Percentiles rank a stretch among this genome's conserved stretches.
Evolutionary conservation across 1,140 invertebrate species (phyloP).

Genomic region (roundworm (Caenorhabditis elegans)): WBcel235 BX284605.5:3804501-3805000

Average conservation of each 20-base stretch:
- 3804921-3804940: no score
- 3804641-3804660: conserved; percentile 48
- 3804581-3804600: conserved; percentile 33
- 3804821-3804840: background rate
- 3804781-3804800: background rate
- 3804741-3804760: background rate
- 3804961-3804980: no score
- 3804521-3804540: conserved; percentile 47
- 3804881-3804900: no score
- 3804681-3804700: conserved; percentile 13
- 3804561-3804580: conserved; percentile 54
- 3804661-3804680: conserved; percentile 35
- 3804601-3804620: conserved; percentile 21
- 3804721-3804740: background rate
- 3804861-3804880: no score
- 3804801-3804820: background rate
- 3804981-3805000: no score
- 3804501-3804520: conserved; percentile 48
- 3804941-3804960: no score
- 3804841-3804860: no score
- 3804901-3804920: no score
- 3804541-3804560: conserved; percentile 45
- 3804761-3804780: background rate
- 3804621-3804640: conserved; percentile 42
- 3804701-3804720: background rate